Evolutionary conservation across 1,140 invertebrate genomes (phyloP), one percentile per base, ranked within the genome.

Genomic region (Carposina sasakii): DNA sequence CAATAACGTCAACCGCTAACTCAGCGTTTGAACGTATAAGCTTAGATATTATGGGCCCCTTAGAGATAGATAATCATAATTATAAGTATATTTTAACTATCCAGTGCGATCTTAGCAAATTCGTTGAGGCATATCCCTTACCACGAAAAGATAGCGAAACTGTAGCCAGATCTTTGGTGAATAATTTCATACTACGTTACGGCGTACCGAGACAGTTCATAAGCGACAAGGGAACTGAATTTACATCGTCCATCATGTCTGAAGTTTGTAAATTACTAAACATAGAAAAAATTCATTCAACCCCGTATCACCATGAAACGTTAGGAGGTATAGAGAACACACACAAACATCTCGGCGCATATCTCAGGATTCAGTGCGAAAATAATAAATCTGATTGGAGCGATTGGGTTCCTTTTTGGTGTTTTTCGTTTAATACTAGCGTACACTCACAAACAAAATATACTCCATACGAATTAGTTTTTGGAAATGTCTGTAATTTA

Each of bases 231-330:
- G 60, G 54, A 13, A 49, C 57, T n/a, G 48, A 61, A 49, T 61
- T 63, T 52, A 36, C 63, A 21, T 19, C 37, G 16, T 48, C 31
- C 9, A 36, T 47, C 31, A 50, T 62, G 3, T 48, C 46, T 22
- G 43, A 57, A 48, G 21, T 48, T 8, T 61, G 54, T 39, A 54
- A 59, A 33, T 13, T 55, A 46, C 46, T 66, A 31, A 24, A 45
- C 42, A 60, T 67, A 16, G 47, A 64, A 28, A 28, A 61, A 23
- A 9, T 69, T 9, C 34, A 51, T 28, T 60, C 63, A 9, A 67
- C 58, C 5, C 48, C 58, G n/a, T 69, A 64, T 42, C 55, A 70
- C 40, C 58, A 62, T 28, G 46, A 66, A 52, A 57, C 60, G n/a
- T 30, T 43, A 16, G 41, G 41, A 17, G 8, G 24, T 8, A 15